Evolutionary conservation across 2,888 invertebrate genomes (phyloP), one percentile per base, ranked within the genome.

Genomic region (Resseliella maxima): DNA sequence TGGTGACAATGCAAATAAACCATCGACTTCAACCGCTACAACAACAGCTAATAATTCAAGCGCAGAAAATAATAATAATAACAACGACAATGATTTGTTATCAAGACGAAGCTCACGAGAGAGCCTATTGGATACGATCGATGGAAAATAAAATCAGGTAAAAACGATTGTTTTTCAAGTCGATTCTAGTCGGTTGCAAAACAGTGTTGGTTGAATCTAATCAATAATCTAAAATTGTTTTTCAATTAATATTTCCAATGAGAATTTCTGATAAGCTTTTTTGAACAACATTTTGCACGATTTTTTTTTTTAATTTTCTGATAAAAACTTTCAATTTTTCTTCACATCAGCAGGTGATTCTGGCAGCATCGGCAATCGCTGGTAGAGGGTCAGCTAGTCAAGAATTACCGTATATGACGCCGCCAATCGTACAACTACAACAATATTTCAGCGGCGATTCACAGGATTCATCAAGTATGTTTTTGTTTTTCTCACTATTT

Each of bases 361-460:
- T 95, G 41, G 97, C 97, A n/a, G 96, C 96, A 12, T 94, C 95
- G 85, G 97, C 97, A 8, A 96, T 97, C 89, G 95, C 96, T 87
- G 97, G 97, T 21, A 94, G 95, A 89, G 93, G 97, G 88, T 95
- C 96, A 54, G 97, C 97, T 59, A 96, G 95, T 90, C 96, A 96
- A 90, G 97, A 97, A 90, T 92, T 97, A 89, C 97, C 97, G 0
- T 97, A 97, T 90, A 97, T 97, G 94, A 97, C 97, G 15, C 96
- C 96, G 85, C 96, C 95, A 88, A 90, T 96, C 90, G 89, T 94
- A 27, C 92, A 90, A 90, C 64, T 87, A 89, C 92, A 92, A 85
- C 92, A 93, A 85, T 95, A 97, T 90, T 97, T 97, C 90, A 97
- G 97, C 89, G 97, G 97, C 0, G 97, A 97, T 90, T 97, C 97